Conservation (phyloP, 2,113 vertebrate genomes). For the Bos indicus region DNA sequence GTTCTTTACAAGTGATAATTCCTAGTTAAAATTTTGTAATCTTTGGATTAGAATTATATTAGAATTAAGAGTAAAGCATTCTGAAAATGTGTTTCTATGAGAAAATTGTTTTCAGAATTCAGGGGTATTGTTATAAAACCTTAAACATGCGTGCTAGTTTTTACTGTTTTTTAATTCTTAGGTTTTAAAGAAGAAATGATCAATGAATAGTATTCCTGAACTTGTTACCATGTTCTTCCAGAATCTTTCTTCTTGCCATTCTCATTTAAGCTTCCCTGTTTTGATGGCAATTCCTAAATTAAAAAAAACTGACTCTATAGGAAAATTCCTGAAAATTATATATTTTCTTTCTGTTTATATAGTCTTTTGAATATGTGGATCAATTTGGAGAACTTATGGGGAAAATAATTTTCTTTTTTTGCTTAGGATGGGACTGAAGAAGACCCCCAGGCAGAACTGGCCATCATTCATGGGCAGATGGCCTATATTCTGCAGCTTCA, state of each 20-base stretch:
- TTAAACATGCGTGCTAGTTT: neutral
- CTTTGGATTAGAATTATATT: neutral
- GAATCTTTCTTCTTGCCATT: neutral
- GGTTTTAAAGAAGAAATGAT: neutral
- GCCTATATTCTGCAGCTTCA: slow-evolving; percentile 95
- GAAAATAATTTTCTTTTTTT: slow-evolving; percentile 33
- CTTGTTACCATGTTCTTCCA: neutral
- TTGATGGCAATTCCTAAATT: neutral
- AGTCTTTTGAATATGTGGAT: neutral
- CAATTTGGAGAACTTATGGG: neutral
- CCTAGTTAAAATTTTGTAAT: neutral
- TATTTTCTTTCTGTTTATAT: neutral
- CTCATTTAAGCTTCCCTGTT: slow-evolving; percentile 1
- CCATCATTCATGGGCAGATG: slow-evolving; percentile 99
- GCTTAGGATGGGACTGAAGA: slow-evolving; percentile 95
- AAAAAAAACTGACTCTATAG: neutral
- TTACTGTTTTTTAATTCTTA: neutral
- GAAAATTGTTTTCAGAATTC: neutral
- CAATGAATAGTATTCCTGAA: neutral
- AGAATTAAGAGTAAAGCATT: neutral
- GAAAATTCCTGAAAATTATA: neutral
- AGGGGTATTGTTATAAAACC: neutral
- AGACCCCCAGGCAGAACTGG: slow-evolving; percentile 93
- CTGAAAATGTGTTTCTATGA: neutral
- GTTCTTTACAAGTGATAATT: neutral